Evolutionary conservation across 2,797 vertebrate species (phyloP).

Genomic region (Rhadinocentrus ornatus): DNA sequence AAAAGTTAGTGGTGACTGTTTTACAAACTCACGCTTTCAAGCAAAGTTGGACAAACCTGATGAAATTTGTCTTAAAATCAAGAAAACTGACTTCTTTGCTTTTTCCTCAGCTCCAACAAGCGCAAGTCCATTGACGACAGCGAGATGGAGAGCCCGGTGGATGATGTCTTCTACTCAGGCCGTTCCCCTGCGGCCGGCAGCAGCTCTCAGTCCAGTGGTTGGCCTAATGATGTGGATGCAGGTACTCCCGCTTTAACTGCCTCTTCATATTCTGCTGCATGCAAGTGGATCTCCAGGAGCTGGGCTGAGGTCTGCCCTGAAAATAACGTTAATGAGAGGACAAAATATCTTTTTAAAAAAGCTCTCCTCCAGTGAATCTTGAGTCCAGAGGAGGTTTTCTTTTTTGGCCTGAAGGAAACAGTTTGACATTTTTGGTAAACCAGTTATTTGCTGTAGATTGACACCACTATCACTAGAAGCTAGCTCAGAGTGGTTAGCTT

Average conservation of each 20-base stretch:
- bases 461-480: neutral
- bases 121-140: slow-evolving; percentile 96
- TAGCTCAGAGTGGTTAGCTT: neutral
- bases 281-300: slow-evolving; percentile 18
- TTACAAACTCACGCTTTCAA: neutral
- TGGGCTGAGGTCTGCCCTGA: slow-evolving; percentile 40
- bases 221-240: slow-evolving; percentile 95
- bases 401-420: neutral
- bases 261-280: slow-evolving; percentile 1
- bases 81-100: neutral
- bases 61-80: neutral
- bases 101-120: slow-evolving; percentile 88
- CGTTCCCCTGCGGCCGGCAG: slow-evolving; percentile 93
- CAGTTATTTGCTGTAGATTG: neutral
- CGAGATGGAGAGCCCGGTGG: slow-evolving; percentile 96
- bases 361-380: neutral
- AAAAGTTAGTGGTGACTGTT: slow-evolving; percentile 2
- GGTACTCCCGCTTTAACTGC: slow-evolving; percentile 76
- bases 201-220: slow-evolving; percentile 93
- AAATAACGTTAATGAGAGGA: slow-evolving; percentile 39
- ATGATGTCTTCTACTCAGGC: slow-evolving; percentile 95
- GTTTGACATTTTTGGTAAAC: slow-evolving; percentile 14
- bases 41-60: neutral
- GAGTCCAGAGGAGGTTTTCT: neutral
- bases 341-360: neutral